These are phyloP conservation scores for Aethina tumida DNA, from an alignment of 1,140 invertebrate genomes.

Conservation along the genomic window DNA sequence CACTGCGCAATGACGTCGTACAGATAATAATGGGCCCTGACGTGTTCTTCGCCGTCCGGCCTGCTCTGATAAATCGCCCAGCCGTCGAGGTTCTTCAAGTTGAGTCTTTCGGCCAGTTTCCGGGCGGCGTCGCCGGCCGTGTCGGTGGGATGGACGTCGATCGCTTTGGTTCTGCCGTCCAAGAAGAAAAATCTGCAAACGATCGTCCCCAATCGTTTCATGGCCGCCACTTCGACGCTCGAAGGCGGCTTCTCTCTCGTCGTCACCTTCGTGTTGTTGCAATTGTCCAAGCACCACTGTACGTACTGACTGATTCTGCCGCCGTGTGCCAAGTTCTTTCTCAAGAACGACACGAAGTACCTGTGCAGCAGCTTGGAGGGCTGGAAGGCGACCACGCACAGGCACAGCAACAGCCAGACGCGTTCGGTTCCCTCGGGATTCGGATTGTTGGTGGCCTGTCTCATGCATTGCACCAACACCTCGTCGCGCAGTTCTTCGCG, in stretches of 20 bases:
- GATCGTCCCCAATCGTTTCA: slow-evolving; percentile 82
- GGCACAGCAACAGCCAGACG: slow-evolving; percentile 81
- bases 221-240: slow-evolving; percentile 86
- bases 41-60: slow-evolving; percentile 79
- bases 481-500: slow-evolving; percentile 83
- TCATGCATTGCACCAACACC: slow-evolving; percentile 78
- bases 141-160: slow-evolving; percentile 90
- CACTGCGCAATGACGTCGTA: slow-evolving; percentile 91
- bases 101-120: slow-evolving; percentile 82
- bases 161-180: slow-evolving; percentile 89
- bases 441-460: slow-evolving; percentile 81
- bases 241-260: slow-evolving; percentile 79
- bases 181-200: slow-evolving; percentile 93
- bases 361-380: slow-evolving; percentile 78
- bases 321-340: slow-evolving; percentile 59
- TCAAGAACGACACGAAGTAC: slow-evolving; percentile 69
- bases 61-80: slow-evolving; percentile 89
- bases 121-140: slow-evolving; percentile 83
- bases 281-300: slow-evolving; percentile 90
- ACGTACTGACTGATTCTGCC: slow-evolving; percentile 75
- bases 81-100: slow-evolving; percentile 72
- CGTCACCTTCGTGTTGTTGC: slow-evolving; percentile 73
- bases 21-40: slow-evolving; percentile 85
- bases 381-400: slow-evolving; percentile 85
- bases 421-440: slow-evolving; percentile 66